Evolutionary conservation across 2,888 invertebrate species (phyloP).

Genomic region (Amiota mariae): DNA sequence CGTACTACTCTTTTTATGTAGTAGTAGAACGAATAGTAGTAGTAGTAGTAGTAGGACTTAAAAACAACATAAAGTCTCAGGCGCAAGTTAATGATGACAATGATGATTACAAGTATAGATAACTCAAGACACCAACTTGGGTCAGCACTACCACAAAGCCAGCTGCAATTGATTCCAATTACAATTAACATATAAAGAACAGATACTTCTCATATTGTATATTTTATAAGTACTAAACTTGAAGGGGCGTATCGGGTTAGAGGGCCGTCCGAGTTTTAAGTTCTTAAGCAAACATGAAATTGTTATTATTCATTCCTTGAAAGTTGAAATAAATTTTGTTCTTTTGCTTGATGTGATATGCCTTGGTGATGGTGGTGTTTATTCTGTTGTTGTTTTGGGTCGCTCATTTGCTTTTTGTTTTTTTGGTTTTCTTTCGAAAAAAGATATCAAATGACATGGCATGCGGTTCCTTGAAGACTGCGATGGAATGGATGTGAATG

Average conservation of each 20-base stretch:
- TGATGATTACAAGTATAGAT: too few relatives aligned
- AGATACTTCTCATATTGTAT: too few relatives aligned
- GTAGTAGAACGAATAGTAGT: too few relatives aligned
- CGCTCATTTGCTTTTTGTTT: constrained; percentile 25
- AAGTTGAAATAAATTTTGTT: constrained; percentile 12
- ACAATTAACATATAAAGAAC: constrained; percentile 33
- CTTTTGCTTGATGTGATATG: background rate
- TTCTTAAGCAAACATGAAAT: constrained; percentile 29
- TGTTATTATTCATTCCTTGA: constrained; percentile 22
- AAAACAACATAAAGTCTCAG: too few relatives aligned
- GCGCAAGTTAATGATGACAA: too few relatives aligned
- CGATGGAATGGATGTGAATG: constrained; percentile 35
- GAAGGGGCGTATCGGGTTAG: background rate
- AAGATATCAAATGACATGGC: constrained; percentile 31
- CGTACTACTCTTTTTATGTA: too few relatives aligned
- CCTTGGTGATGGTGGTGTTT: background rate
- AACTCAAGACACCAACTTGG: background rate
- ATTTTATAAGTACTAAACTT: too few relatives aligned
- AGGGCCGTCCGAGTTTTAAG: background rate
- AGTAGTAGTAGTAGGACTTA: too few relatives aligned
- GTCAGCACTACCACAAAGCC: background rate
- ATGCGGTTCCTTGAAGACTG: constrained; percentile 27
- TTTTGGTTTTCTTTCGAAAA: background rate
- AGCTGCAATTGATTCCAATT: constrained; percentile 34
- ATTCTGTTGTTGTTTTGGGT: constrained; percentile 28